These are phyloP conservation scores for Prunella fulvescens DNA, from an alignment of 2,113 vertebrate species.

Conservation along the genomic window DNA sequence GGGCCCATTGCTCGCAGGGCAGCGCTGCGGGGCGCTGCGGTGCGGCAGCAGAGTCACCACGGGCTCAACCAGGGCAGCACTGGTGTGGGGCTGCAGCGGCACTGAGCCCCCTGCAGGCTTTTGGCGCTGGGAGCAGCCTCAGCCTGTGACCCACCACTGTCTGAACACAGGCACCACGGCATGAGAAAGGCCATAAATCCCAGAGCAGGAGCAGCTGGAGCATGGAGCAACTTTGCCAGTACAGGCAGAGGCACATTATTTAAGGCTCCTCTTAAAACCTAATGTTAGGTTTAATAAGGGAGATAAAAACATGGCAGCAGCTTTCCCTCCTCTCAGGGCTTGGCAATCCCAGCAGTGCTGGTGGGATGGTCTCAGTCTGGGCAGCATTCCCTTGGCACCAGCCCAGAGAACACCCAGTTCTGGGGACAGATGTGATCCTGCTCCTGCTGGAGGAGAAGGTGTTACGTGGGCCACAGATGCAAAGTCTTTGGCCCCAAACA, in stretches of 20 bases:
- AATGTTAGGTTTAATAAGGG: constrained; percentile 48
- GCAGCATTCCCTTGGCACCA: not conserved
- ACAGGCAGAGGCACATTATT: constrained; percentile 25
- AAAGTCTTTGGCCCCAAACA: not conserved
- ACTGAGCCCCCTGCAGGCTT: not conserved
- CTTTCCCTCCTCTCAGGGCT: not conserved
- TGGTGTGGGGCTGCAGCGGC: not conserved
- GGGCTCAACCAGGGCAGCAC: not conserved
- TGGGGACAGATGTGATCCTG: accelerated
- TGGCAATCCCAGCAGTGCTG: accelerated
- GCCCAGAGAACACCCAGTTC: not conserved
- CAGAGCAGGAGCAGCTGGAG: not conserved
- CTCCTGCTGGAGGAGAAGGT: not conserved
- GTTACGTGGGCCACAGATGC: accelerated
- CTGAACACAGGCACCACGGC: accelerated
- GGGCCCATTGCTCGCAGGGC: not conserved
- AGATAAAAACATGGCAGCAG: constrained; percentile 9
- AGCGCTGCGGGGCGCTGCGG: accelerated
- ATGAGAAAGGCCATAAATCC: not conserved
- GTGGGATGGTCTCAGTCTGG: not conserved
- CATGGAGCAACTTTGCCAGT: not conserved
- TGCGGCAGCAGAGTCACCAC: accelerated
- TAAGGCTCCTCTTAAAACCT: constrained; percentile 50
- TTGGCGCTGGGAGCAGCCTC: not conserved
- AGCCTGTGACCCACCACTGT: not conserved